Conservation (phyloP, 2,888 invertebrate genomes). For the Ommatoiulus sabulosus region DNA sequence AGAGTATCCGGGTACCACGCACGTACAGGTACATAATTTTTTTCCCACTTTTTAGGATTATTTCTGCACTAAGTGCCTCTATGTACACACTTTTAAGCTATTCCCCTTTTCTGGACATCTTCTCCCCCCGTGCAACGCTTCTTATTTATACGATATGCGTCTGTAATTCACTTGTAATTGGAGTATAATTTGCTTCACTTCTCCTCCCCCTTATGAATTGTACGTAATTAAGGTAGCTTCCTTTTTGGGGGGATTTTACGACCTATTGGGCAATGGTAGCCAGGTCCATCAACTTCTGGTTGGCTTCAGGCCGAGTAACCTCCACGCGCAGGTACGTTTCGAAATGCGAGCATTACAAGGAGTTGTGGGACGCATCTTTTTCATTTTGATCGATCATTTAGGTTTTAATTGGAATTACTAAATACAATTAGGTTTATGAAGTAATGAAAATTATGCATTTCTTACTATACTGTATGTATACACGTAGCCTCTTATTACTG, state of each 20-base stretch:
- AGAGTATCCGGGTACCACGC: neutral
- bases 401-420: too few relatives aligned
- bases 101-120: neutral
- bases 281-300: neutral
- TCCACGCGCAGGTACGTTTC: neutral
- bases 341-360: neutral
- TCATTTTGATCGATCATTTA: neutral
- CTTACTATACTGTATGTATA: too few relatives aligned
- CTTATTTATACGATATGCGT: neutral
- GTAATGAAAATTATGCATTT: too few relatives aligned
- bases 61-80: neutral
- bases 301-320: neutral
- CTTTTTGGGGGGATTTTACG: neutral
- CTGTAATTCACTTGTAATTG: neutral
- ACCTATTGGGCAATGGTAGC: neutral
- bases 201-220: neutral
- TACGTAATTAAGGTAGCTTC: neutral
- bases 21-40: neutral
- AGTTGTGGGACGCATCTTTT: too few relatives aligned
- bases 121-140: neutral
- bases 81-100: neutral
- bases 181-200: slow-evolving; percentile 1
- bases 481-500: too few relatives aligned
- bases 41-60: neutral
- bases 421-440: too few relatives aligned